Percentiles rank a stretch among this genome's conserved stretches.
phyloP scores from a whole-genome alignment of 2,888 invertebrate species.

The Noctua comes region DNA sequence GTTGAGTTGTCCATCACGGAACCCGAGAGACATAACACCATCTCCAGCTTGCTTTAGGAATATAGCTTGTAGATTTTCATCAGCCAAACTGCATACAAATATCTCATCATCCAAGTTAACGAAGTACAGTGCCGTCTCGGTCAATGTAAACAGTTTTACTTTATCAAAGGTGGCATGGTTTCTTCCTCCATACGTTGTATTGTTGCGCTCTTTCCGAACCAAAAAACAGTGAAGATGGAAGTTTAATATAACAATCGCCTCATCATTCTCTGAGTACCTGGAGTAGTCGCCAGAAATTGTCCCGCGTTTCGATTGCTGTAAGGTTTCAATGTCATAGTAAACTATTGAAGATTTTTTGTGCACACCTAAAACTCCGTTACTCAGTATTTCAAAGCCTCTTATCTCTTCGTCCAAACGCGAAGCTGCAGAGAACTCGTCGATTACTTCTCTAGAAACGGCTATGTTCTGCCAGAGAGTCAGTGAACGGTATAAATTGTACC shows the following conservation, averaged over 20 bases:
- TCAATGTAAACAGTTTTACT: constrained; percentile 75
- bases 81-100: constrained; percentile 66
- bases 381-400: constrained; percentile 72
- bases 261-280: constrained; percentile 76
- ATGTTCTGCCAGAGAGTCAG: constrained; percentile 79
- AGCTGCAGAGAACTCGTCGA: constrained; percentile 80
- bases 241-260: constrained; percentile 70
- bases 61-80: constrained; percentile 47
- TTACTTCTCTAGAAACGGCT: constrained; percentile 68
- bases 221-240: constrained; percentile 74
- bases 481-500: constrained; percentile 81
- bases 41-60: constrained; percentile 66
- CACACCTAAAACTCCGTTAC: constrained; percentile 76
- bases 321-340: constrained; percentile 77
- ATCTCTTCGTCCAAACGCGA: constrained; percentile 75
- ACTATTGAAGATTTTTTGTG: constrained; percentile 75
- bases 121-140: constrained; percentile 71
- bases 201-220: constrained; percentile 67
- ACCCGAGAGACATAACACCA: constrained; percentile 76
- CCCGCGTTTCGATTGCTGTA: constrained; percentile 66
- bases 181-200: constrained; percentile 33
- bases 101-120: constrained; percentile 76
- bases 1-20: constrained; percentile 67
- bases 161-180: constrained; percentile 68
- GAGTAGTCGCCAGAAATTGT: constrained; percentile 75